Percentiles rank a stretch among this genome's conserved stretches.
Conservation (phyloP, 2,113 vertebrate genomes). For the Heterochromis multidens region DNA sequence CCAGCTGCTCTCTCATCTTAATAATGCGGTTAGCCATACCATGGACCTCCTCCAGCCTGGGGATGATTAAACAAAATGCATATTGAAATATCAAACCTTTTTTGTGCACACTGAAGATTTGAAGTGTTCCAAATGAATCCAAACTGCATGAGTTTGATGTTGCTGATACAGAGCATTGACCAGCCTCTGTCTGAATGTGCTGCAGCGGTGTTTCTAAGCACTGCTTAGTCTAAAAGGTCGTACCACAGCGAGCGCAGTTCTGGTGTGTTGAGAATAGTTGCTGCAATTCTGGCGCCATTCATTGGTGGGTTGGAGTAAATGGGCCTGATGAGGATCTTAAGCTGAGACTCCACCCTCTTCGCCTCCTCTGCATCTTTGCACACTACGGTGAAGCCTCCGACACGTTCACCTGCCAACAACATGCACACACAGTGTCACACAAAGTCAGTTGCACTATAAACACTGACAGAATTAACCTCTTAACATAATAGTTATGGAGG, state of each 20-base stretch:
- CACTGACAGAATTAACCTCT: too few species aligned
- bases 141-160: neutral
- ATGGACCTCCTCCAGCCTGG: conserved; percentile 91
- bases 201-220: neutral
- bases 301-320: conserved; percentile 97
- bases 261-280: conserved; percentile 86
- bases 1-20: conserved; percentile 91
- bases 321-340: conserved; percentile 97
- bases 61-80: neutral
- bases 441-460: neutral
- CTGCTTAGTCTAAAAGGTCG: conserved; percentile 2
- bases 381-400: conserved; percentile 90
- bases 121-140: neutral
- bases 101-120: neutral
- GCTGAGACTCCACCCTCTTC: conserved; percentile 93
- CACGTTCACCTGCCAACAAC: conserved; percentile 87
- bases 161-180: neutral
- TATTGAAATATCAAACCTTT: neutral
- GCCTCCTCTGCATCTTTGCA: conserved; percentile 90
- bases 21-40: conserved; percentile 96
- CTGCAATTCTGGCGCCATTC: conserved; percentile 91
- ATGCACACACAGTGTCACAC: neutral
- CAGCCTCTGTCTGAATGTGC: neutral
- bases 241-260: conserved; percentile 92
- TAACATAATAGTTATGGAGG: too few species aligned